Evolutionary conservation across 2,888 invertebrate species (phyloP).

Genomic region (Eristalis pertinax): DNA sequence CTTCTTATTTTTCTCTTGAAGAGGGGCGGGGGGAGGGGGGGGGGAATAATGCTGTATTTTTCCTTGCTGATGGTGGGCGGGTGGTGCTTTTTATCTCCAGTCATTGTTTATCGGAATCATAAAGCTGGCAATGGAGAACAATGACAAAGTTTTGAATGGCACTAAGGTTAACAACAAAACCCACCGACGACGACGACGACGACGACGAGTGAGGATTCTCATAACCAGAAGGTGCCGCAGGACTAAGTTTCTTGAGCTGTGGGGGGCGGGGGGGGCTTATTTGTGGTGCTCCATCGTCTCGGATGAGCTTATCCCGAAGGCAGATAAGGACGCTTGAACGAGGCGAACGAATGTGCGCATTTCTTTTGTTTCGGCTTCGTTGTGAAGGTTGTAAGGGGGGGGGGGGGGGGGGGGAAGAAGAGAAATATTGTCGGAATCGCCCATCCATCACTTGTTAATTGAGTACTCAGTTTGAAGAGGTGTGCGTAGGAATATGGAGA

Average conservation of each 20-base stretch:
- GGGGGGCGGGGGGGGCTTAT: neutral
- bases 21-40: no score
- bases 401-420: neutral
- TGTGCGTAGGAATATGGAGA: neutral
- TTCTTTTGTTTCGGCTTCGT: neutral
- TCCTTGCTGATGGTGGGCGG: no score
- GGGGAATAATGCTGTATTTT: neutral
- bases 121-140: neutral
- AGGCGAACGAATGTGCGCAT: neutral
- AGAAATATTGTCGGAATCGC: neutral
- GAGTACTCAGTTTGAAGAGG: neutral
- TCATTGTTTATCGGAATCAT: neutral
- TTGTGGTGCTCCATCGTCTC: neutral
- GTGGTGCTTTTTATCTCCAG: neutral
- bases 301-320: neutral
- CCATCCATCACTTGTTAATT: constrained; percentile 1
- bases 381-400: neutral
- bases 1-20: neutral
- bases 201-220: neutral
- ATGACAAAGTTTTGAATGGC: constrained; percentile 5
- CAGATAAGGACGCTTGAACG: neutral
- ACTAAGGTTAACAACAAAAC: neutral
- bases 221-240: neutral
- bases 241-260: neutral
- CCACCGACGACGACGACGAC: no score